phyloP scores from a whole-genome alignment of 1,140 invertebrate species.

The Drosophila ironensis region DNA sequence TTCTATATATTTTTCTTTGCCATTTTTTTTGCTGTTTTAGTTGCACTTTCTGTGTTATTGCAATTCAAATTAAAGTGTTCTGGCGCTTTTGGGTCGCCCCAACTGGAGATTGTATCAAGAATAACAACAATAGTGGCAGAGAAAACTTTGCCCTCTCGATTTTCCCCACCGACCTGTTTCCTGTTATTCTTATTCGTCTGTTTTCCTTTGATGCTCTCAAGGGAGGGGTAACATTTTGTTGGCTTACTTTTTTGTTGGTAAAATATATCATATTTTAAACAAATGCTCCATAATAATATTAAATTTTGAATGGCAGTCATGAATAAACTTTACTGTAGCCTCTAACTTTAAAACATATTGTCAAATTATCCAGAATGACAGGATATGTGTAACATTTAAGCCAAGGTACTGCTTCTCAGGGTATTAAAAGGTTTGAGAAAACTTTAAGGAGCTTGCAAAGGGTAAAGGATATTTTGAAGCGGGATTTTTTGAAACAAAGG shows the following conservation, averaged over 20 bases:
- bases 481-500: not conserved
- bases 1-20: not conserved
- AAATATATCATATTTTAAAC: too few species aligned
- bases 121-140: constrained; percentile 15
- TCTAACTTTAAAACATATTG: too few species aligned
- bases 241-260: too few species aligned
- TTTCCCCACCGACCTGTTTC: too few species aligned
- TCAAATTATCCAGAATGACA: too few species aligned
- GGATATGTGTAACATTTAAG: too few species aligned
- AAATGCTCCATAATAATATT: too few species aligned
- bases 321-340: too few species aligned
- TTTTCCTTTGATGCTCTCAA: constrained; percentile 24
- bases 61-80: constrained; percentile 56
- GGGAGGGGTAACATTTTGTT: too few species aligned
- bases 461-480: not conserved
- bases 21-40: constrained; percentile 19
- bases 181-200: constrained; percentile 2
- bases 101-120: constrained; percentile 15
- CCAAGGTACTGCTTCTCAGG: not conserved
- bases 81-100: constrained; percentile 5
- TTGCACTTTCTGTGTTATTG: constrained; percentile 20
- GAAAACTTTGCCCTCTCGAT: constrained; percentile 12
- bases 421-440: not conserved
- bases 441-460: not conserved
- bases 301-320: too few species aligned